Conservation (phyloP, 37 sponge, comb jelly and placozoan species). For the Oopsacas minuta region DNA sequence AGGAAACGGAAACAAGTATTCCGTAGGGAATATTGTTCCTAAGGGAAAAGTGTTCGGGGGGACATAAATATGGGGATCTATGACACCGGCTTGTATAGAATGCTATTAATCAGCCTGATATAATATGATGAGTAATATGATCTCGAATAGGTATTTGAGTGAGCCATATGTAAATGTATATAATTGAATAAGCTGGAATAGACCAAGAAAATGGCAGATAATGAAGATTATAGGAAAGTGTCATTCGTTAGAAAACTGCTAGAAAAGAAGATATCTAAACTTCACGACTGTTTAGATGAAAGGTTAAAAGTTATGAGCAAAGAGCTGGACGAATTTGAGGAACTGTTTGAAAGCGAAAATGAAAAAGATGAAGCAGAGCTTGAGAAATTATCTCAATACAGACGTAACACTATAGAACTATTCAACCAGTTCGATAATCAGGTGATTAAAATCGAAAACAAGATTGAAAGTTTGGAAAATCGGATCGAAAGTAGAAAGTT, state of each 20-base stretch:
- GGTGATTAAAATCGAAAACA: background rate
- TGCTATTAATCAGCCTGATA: too few species aligned
- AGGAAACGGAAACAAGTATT: too few species aligned
- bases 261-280: background rate
- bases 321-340: background rate
- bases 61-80: too few species aligned
- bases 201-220: background rate
- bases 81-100: too few species aligned
- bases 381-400: background rate
- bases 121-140: too few species aligned
- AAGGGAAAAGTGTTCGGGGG: too few species aligned
- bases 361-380: background rate
- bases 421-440: background rate
- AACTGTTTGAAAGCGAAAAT: background rate
- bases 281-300: background rate
- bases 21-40: too few species aligned
- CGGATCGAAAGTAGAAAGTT: background rate
- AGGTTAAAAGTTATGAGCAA: background rate
- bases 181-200: too few species aligned
- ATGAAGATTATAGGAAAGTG: background rate
- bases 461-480: background rate
- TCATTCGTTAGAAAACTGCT: background rate
- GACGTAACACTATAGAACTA: background rate
- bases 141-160: too few species aligned
- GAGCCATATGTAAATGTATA: too few species aligned